phyloP scores from a whole-genome alignment of 1,140 invertebrate species.

The Whitmania pigra region DNA sequence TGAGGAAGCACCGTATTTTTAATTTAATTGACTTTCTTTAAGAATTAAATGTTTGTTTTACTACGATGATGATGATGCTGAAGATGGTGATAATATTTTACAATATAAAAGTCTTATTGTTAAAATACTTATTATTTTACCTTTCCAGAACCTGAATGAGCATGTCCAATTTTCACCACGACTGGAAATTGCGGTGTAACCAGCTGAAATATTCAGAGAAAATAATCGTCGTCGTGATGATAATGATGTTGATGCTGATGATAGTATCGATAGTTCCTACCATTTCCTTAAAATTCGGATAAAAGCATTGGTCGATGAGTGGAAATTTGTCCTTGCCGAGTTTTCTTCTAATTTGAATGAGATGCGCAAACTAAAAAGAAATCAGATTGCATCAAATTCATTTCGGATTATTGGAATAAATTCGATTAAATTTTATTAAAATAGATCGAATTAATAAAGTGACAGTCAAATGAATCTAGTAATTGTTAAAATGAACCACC shows the following conservation, averaged over 20 bases:
- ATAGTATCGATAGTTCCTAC: constrained; percentile 44
- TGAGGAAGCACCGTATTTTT: no score
- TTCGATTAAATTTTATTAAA: background rate
- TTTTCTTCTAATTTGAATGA: constrained; percentile 73
- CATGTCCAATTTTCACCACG: constrained; percentile 90
- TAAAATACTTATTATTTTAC: constrained; percentile 52
- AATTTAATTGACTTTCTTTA: no score
- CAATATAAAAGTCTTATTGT: no score
- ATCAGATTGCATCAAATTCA: background rate
- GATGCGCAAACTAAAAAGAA: constrained; percentile 60
- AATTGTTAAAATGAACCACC: background rate
- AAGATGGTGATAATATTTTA: no score
- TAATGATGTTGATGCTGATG: background rate
- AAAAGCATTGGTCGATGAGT: constrained; percentile 86
- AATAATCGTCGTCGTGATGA: constrained; percentile 33
- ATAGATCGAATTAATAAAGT: background rate
- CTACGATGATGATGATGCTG: no score
- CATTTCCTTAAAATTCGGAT: constrained; percentile 87
- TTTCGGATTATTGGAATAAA: background rate
- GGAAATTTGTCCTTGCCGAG: constrained; percentile 83
- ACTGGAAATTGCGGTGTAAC: constrained; percentile 57
- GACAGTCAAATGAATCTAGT: background rate
- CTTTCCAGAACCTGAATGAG: constrained; percentile 84
- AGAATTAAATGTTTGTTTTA: no score
- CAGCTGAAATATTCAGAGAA: constrained; percentile 33